Conservation (phyloP, 2,113 vertebrate species). For the Phocoena phocoena region DNA sequence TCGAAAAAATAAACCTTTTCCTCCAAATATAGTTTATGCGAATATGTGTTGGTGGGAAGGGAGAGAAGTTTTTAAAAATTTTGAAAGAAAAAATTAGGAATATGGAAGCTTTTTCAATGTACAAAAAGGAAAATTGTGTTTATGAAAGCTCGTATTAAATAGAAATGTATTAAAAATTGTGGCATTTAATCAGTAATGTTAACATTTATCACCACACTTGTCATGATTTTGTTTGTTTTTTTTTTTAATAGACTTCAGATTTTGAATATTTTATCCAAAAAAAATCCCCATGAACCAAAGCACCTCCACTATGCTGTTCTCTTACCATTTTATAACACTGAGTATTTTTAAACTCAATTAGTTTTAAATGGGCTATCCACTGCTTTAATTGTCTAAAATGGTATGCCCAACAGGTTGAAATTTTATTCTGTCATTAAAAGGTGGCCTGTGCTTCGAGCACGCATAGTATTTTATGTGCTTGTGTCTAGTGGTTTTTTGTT, state of each 20-base stretch:
- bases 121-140: not conserved
- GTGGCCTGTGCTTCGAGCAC: not conserved
- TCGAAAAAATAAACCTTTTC: conserved; percentile 25
- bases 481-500: not conserved
- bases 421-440: not conserved
- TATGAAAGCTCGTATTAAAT: not conserved
- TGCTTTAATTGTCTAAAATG: not conserved
- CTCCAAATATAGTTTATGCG: conserved; percentile 4
- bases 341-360: not conserved
- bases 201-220: not conserved
- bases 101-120: not conserved
- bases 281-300: not conserved
- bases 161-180: not conserved
- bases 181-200: not conserved
- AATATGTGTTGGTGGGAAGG: not conserved
- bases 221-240: not conserved
- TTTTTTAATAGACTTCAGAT: not conserved
- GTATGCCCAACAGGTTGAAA: not conserved
- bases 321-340: not conserved
- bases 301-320: rapidly evolving
- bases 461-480: not conserved
- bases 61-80: not conserved
- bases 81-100: not conserved
- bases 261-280: not conserved
- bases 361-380: not conserved